Evolutionary conservation across 1,140 invertebrate genomes (phyloP).

Genomic region (Drosophila kepulauana): DNA sequence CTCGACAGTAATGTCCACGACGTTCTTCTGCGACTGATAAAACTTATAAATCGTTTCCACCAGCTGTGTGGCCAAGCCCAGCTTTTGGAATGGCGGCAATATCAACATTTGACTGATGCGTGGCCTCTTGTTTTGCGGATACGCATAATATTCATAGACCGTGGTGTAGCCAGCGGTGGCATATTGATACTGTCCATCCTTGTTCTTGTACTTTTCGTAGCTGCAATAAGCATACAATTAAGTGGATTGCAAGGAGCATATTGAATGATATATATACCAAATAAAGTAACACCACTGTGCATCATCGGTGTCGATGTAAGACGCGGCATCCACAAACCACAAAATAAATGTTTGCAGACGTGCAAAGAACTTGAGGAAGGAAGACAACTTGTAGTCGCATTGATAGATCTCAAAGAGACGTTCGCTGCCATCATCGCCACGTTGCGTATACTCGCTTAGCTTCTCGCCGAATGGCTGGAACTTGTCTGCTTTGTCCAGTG

Average conservation of each 20-base stretch:
- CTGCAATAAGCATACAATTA: slow-evolving; percentile 85
- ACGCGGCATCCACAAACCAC: slow-evolving; percentile 98
- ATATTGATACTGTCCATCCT: slow-evolving; percentile 88
- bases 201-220: slow-evolving; percentile 92
- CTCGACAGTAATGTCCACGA: slow-evolving; percentile 96
- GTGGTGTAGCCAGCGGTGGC: slow-evolving; percentile 95
- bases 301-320: slow-evolving; percentile 97
- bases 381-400: slow-evolving; percentile 88
- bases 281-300: slow-evolving; percentile 96
- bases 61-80: slow-evolving; percentile 92
- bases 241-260: neutral
- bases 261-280: slow-evolving; percentile 87
- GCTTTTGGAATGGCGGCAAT: slow-evolving; percentile 94
- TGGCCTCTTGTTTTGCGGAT: slow-evolving; percentile 93
- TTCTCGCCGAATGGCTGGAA: slow-evolving; percentile 84
- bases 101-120: slow-evolving; percentile 96
- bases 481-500: slow-evolving; percentile 80
- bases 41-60: slow-evolving; percentile 91
- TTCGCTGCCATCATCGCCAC: slow-evolving; percentile 85
- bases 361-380: slow-evolving; percentile 93
- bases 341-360: slow-evolving; percentile 96
- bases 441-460: slow-evolving; percentile 83
- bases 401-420: slow-evolving; percentile 93
- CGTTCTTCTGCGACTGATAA: slow-evolving; percentile 89
- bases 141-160: slow-evolving; percentile 97